Evolutionary conservation across 2,797 vertebrate species (phyloP).

Genomic region (Synanceia verrucosa): DNA sequence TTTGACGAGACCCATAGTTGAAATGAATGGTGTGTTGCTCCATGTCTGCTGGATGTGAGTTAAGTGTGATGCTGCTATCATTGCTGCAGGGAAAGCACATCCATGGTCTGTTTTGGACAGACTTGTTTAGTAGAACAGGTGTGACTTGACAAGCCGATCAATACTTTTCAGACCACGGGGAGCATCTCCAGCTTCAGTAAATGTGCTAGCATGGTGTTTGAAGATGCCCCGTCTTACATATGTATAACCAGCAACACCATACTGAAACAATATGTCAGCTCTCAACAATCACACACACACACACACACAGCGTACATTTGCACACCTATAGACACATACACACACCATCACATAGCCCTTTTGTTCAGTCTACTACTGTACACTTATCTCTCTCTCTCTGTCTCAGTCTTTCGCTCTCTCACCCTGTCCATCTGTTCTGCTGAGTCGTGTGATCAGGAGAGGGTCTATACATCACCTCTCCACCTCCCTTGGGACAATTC

Average conservation of each 20-base stretch:
- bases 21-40: not conserved
- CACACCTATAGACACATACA: slow-evolving; percentile 18
- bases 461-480: slow-evolving; percentile 77
- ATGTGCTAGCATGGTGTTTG: not conserved
- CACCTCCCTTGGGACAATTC: slow-evolving; percentile 63
- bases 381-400: slow-evolving; percentile 11
- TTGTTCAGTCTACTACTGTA: slow-evolving; percentile 47
- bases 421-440: slow-evolving; percentile 75
- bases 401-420: slow-evolving; percentile 20
- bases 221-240: not conserved
- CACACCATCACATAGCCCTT: slow-evolving; percentile 27
- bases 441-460: slow-evolving; percentile 71
- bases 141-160: slow-evolving; percentile 13
- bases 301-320: no score
- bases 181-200: slow-evolving; percentile 5
- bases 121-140: slow-evolving; percentile 11
- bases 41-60: not conserved
- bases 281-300: slow-evolving; percentile 12
- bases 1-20: not conserved
- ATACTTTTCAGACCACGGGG: not conserved
- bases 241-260: not conserved
- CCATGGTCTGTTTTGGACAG: slow-evolving; percentile 2
- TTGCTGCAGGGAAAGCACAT: not conserved
- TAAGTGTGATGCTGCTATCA: not conserved
- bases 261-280: slow-evolving; percentile 29